Conservation (phyloP, 2,797 vertebrate genomes). For the Argya squamiceps region DNA sequence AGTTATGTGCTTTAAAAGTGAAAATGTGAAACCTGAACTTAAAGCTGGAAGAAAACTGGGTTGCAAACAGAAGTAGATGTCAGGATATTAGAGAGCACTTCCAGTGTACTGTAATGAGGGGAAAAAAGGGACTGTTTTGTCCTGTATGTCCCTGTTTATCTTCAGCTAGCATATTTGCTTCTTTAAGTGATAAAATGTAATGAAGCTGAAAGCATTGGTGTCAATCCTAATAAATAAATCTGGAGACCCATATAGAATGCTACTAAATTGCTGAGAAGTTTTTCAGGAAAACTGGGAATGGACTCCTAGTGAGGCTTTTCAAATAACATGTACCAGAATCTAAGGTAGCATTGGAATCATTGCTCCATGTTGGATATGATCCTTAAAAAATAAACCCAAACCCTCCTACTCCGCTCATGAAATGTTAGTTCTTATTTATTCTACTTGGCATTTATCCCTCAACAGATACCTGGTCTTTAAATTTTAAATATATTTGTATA, state of each 20-base stretch:
- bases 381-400: neutral
- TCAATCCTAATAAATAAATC: neutral
- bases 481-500: neutral
- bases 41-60: neutral
- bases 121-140: neutral
- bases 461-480: neutral
- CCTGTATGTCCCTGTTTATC: neutral
- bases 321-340: neutral
- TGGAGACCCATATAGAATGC: neutral
- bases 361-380: neutral
- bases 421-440: neutral
- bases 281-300: neutral
- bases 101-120: neutral
- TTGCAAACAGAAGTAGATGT: neutral
- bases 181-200: neutral
- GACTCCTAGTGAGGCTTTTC: neutral
- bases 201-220: neutral
- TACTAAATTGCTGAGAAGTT: neutral
- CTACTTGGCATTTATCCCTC: neutral
- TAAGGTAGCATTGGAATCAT: neutral
- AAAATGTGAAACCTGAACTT: neutral
- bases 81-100: neutral
- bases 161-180: neutral
- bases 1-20: neutral
- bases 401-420: rapidly evolving